A percentile compares a stretch with the other conserved stretches of the same genome.
phyloP scores from a whole-genome alignment of 2,888 invertebrate genomes.

The Papilio elwesi region DNA sequence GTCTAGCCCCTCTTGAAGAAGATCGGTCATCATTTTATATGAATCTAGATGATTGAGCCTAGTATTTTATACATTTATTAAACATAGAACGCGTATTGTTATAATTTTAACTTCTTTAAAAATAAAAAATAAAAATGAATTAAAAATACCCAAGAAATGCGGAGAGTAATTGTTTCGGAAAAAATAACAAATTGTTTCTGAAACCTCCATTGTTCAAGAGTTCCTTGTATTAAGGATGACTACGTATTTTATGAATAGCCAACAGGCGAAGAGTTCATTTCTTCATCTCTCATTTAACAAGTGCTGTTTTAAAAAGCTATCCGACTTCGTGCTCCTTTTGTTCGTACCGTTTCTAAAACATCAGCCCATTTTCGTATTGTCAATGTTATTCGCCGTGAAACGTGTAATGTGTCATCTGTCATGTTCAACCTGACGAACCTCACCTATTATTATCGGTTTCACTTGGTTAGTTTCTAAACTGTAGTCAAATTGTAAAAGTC shows the following conservation, averaged over 20 bases:
- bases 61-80: background rate
- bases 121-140: too few species aligned
- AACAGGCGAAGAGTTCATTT: slow-evolving; percentile 29
- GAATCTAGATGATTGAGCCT: background rate
- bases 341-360: slow-evolving; percentile 32
- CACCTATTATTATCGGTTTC: too few species aligned
- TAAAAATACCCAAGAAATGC: background rate
- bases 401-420: background rate
- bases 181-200: slow-evolving; percentile 10
- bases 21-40: background rate
- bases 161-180: slow-evolving; percentile 6
- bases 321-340: slow-evolving; percentile 29
- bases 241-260: slow-evolving; percentile 25
- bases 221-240: slow-evolving; percentile 24
- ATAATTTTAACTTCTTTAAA: background rate
- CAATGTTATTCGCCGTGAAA: slow-evolving; percentile 1
- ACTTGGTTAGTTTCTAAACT: too few species aligned
- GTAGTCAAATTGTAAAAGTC: too few species aligned
- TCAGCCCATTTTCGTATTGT: slow-evolving; percentile 29
- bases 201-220: slow-evolving; percentile 3
- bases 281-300: slow-evolving; percentile 35
- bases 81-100: background rate
- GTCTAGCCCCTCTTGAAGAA: background rate
- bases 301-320: slow-evolving; percentile 30
- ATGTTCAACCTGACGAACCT: too few species aligned